Conservation (phyloP, 2,113 vertebrate genomes). For the Ptilonorhynchus violaceus region DNA sequence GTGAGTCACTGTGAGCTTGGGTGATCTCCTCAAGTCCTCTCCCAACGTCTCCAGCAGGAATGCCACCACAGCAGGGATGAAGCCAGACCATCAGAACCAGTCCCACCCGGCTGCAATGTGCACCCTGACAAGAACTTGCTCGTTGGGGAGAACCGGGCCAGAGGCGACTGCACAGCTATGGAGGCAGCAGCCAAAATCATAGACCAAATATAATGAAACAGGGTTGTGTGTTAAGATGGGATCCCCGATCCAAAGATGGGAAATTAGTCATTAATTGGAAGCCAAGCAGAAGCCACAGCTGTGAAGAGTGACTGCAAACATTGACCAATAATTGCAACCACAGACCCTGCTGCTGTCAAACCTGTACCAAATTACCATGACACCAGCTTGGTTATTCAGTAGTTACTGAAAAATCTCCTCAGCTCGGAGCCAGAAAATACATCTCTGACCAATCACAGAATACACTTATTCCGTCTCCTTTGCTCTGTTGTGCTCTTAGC, state of each 20-base stretch:
- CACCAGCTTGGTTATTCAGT: neutral
- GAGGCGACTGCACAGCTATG: neutral
- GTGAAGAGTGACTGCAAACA: neutral
- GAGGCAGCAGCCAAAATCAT: neutral
- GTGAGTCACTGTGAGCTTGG: neutral
- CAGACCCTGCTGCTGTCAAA: neutral
- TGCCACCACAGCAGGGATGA: neutral
- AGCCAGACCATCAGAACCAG: neutral
- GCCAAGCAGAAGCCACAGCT: neutral
- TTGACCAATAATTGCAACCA: neutral
- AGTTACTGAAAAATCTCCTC: neutral
- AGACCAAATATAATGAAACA: neutral
- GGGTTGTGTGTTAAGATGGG: fast-evolving
- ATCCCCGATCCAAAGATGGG: neutral
- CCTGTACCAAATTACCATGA: neutral
- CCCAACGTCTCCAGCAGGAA: neutral
- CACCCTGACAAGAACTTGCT: neutral
- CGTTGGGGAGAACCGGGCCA: neutral
- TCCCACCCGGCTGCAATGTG: too few species aligned
- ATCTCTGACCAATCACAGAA: neutral
- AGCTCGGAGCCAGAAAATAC: neutral
- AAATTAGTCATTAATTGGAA: neutral
- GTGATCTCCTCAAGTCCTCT: neutral
- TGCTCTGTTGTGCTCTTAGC: neutral
- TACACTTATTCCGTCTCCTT: neutral